A percentile compares a stretch with the other conserved stretches of the same genome.
Conservation (phyloP, 2,888 invertebrate species). For the Yponomeuta sedellus region DNA sequence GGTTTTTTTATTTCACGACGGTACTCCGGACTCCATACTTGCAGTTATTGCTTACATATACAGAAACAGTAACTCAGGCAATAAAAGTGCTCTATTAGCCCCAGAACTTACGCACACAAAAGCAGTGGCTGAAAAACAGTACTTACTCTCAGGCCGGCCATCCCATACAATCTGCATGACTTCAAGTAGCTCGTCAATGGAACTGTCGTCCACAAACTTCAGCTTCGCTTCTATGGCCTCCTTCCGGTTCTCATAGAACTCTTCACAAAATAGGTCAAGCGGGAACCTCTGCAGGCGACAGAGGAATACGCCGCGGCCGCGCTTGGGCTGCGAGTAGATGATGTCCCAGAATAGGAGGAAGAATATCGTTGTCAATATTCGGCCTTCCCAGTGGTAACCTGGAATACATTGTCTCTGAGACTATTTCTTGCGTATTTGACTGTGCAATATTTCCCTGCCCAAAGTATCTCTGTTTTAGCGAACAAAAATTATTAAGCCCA, state of each 20-base stretch:
- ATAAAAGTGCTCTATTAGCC: too few relatives aligned
- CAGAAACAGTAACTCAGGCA: background rate
- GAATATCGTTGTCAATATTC: conserved; percentile 78
- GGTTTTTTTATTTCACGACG: too few relatives aligned
- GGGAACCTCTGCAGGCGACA: conserved; percentile 81
- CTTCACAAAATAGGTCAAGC: conserved; percentile 80
- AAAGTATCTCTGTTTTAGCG: too few relatives aligned
- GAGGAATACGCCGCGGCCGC: conserved; percentile 77
- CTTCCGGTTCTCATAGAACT: conserved; percentile 82
- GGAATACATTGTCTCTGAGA: conserved; percentile 30
- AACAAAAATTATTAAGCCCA: too few relatives aligned
- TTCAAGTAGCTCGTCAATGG: conserved; percentile 52
- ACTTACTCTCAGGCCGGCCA: conserved; percentile 55
- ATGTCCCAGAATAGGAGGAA: conserved; percentile 87
- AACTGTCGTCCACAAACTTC: conserved; percentile 37
- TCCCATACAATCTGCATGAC: conserved; percentile 68
- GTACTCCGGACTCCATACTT: too few relatives aligned
- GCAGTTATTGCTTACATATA: background rate
- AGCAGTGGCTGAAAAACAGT: too few relatives aligned
- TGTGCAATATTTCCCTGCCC: too few relatives aligned
- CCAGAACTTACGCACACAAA: too few relatives aligned
- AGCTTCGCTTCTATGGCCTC: conserved; percentile 74
- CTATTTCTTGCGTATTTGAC: too few relatives aligned
- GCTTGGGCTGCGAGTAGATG: conserved; percentile 73
- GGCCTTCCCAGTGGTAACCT: conserved; percentile 86